Conservation (phyloP, 1,140 invertebrate species). For the Bombus fervidus region DNA sequence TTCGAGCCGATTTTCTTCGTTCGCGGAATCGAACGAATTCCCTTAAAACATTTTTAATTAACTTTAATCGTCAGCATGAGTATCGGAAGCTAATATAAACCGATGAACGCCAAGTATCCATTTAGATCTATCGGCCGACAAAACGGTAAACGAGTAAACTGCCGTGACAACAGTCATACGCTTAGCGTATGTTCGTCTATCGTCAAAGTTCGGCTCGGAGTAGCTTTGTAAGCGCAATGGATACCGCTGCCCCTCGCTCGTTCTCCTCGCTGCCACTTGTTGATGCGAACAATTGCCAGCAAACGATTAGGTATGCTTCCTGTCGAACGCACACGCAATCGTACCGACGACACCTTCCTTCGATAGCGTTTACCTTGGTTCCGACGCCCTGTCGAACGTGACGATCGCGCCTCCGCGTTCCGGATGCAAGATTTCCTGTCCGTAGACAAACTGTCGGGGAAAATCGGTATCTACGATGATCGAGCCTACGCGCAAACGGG, state of each 20-base stretch:
- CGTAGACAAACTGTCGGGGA: no score
- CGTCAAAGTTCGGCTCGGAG: conserved; percentile 53
- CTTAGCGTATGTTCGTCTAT: conserved; percentile 55
- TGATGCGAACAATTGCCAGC: conserved; percentile 59
- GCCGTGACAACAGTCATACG: conserved; percentile 47
- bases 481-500: no score
- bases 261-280: conserved; percentile 58
- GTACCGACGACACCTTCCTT: conserved; percentile 19
- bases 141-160: background rate
- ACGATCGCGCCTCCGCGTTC: background rate
- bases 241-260: conserved; percentile 21
- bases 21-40: background rate
- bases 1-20: background rate
- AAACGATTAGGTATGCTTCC: conserved; percentile 45
- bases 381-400: background rate
- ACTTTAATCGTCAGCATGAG: no score
- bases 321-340: conserved; percentile 43
- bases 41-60: background rate
- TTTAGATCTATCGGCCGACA: background rate
- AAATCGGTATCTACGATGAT: background rate
- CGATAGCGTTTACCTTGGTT: conserved; percentile 17
- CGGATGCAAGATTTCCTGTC: background rate
- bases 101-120: background rate
- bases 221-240: conserved; percentile 43
- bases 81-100: background rate